Evolutionary conservation across 2,113 vertebrate genomes (phyloP), one percentile per base, ranked within the genome.

Genomic region (Saimiri boliviensis): DNA sequence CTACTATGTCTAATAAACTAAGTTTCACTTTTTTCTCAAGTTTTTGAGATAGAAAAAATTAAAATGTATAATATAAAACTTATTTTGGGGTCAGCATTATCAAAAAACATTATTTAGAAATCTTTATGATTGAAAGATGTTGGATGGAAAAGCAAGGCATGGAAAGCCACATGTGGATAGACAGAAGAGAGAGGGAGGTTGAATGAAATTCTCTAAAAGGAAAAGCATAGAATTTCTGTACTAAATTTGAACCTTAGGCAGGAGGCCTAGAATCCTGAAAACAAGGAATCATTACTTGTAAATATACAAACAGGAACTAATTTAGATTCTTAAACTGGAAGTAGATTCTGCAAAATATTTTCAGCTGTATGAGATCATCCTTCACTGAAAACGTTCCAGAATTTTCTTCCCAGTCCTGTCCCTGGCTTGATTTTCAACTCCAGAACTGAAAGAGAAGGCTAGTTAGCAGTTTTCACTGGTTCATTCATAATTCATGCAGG

Each of bases 401-500:
- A 95, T 97, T 87, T 19, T 94, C 45, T 94, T 17, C 68, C 37
- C 9, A 49, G 45, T 74, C 71, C 71, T 3, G 2, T 73, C 74
- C 45, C 60, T 77, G 47, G 47, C 49, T 91, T 93, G n/a, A 77
- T 92, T 91, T 92, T 54, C 80, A 89, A 23, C 27, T 79, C 9
- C 17, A 86, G 47, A 73, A 77, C 27, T 56, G 42, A 95, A 90
- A 97, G 93, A 83, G 37, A 84, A 94, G 37, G 16, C 66, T 88
- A 63, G 63, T 93, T 79, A 86, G n/a, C 47, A 63, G 49, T 87
- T 97, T 77, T 94, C 45, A 89, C 47, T 89, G 47, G 20, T 90
- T 94, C 85, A 80, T 96, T 89, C 91, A 87, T 93, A 86, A 93
- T 93, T 95, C 49, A 96, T 86, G 91, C 47, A 87, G 47, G 80